These are phyloP conservation scores for Lithobates pipiens DNA, from an alignment of 2,797 vertebrate species.

Conservation along the genomic window DNA sequence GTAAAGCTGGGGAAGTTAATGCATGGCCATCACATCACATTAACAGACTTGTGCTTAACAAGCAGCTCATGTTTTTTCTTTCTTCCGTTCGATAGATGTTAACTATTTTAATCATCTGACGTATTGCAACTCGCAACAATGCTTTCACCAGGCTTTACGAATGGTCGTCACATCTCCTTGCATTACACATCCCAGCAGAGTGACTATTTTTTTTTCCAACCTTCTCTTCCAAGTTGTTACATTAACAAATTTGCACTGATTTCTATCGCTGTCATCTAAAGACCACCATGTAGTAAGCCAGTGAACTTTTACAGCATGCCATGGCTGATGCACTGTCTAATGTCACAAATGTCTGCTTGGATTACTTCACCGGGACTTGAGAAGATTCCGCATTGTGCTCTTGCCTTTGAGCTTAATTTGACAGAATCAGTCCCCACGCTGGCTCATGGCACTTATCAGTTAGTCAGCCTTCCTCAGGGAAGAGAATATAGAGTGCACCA, in stretches of 20 bases:
- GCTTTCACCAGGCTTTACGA: constrained; percentile 65
- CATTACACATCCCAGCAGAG: constrained; percentile 74
- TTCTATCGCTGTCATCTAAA: constrained; percentile 82
- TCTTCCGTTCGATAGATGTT: constrained; percentile 41
- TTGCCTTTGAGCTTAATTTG: constrained; percentile 83
- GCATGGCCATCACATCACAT: constrained; percentile 53
- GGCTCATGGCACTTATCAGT: constrained; percentile 88
- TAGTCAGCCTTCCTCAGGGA: constrained; percentile 81
- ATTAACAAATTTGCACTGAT: constrained; percentile 83
- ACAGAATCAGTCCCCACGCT: constrained; percentile 79
- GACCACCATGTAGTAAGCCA: constrained; percentile 78
- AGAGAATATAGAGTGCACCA: constrained; percentile 81
- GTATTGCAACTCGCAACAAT: constrained; percentile 63
- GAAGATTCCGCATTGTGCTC: constrained; percentile 77
- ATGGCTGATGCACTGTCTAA: constrained; percentile 84
- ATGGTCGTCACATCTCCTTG: constrained; percentile 69
- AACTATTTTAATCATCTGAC: constrained; percentile 63
- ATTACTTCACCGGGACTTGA: constrained; percentile 82
- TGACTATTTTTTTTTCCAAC: constrained; percentile 74
- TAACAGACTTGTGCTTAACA: constrained; percentile 56
- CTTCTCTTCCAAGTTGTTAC: constrained; percentile 83
- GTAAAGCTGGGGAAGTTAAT: constrained; percentile 10
- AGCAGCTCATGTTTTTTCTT: constrained; percentile 32
- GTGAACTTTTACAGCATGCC: constrained; percentile 77
- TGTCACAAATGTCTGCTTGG: constrained; percentile 86